Base-by-base conservation (phyloP, 1,140 invertebrate genomes). In the Drosophila murphyi region DNA sequence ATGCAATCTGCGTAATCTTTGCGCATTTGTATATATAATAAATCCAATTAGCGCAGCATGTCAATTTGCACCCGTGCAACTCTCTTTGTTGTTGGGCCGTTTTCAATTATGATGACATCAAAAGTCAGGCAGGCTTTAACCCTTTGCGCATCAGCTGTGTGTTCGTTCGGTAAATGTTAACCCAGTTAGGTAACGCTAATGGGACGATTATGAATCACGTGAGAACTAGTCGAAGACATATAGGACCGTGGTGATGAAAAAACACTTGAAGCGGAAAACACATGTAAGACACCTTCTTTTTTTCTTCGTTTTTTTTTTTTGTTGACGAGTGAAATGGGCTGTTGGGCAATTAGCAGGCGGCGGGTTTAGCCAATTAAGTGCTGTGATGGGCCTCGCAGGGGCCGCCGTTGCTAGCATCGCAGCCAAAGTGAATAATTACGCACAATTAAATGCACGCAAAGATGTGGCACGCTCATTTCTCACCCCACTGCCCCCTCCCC, bases 371-470 rank as follows among this genome's bases (percentile, higher is more conserved):
- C 76, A 80, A 85, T 85, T 82, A 82, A 82, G 74, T 54, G 64
- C 28, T 50, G 56, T 55, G 57, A 41, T 60, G 62, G 52, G 39
- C 39, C 7, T 8, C 20, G 52, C 43, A 71, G 59, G 67, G 59
- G 56, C 48, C 47, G 28, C 47, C 31, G 45, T 54, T 62, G 59
- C 56, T 85, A 68, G 52, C 82, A 76, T 76, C 76, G 57, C 76
- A 56, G 47, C 48, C 80, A 88, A 87, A 87, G 83, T 87, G 83
- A 87, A 87, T 85, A 85, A 85, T 85, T 86, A 85, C 82, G 82
- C 82, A 67, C 72, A 71, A 78, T 87, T 88, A 87, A 88, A 74
- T 83, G 83, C 83, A 87, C 80, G 80, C 85, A 80, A 70, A 31
- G 37, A 28, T 41, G 52, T 29, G 64, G 28, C 79, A 86, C 67